Base-by-base conservation (phyloP, 2,888 invertebrate genomes). In the Dynastes grantii region DNA sequence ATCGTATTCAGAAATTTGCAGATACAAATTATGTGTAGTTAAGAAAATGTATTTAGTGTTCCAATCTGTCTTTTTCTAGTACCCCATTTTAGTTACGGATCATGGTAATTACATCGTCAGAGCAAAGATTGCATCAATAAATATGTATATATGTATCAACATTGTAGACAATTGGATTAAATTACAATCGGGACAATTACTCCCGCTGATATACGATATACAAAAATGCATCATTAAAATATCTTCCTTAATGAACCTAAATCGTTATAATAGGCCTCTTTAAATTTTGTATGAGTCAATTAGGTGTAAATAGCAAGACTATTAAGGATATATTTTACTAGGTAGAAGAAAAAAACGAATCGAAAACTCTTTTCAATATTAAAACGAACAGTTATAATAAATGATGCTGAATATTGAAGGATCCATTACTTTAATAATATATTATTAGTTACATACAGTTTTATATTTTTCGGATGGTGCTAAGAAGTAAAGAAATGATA, bases 201-300 rank as follows among this genome's bases (percentile, higher is more conserved):
- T 45, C 27, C 55, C 45, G 37, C 27, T 49, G 29, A 61, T 75
- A 45, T 45, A 45, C 45, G 45, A 32, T n/a, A 29, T 55, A 55
- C 6, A 13, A 71, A 71, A 75, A 27, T 40, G 61, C 40, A 40
- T 61, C 45, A 63, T 75, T 75, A 75, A 11, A 75, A 75, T 61
- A 61, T 75, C 61, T 22, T n/a, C 73, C 55, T 75, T 75, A 75
- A 75, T 75, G 61, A 61, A 61, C 27, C 32, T 27, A 75, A 75
- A 75, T 75, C 73, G 27, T 75, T 75, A 61, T 75, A 75, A 75
- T 75, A 61, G 73, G 22, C 29, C 27, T 22, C 11, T 61, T 61
- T 75, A 75, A 75, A 75, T 75, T 68, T 75, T 75, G 61, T 75
- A 75, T 75, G 73, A 75, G 49, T 75, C 73, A 75, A 75, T 75